Evolutionary conservation across 2,888 invertebrate genomes (phyloP), one percentile per base, ranked within the genome.

Genomic region (Cryptus viduatorius): DNA sequence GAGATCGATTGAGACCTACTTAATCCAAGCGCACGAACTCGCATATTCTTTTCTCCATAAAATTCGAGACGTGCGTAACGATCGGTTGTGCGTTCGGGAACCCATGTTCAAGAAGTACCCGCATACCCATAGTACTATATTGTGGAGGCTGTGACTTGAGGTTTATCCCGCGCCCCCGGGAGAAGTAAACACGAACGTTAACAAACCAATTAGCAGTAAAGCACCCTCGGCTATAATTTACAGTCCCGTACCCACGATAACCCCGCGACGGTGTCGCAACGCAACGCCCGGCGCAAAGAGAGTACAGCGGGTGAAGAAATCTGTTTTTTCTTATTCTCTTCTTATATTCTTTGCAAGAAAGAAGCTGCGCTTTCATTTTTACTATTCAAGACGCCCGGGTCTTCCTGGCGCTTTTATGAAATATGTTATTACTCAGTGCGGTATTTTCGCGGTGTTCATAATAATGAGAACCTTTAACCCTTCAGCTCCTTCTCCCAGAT

Each of bases 191-290:
- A 86, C 88, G 88, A 84, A 90, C 90, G 91, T 90, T 92, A 92
- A 92, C 92, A 90, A 92, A 92, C 90, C 92, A 92, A 92, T 92
- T 92, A 92, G 91, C 92, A 92, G 90, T 91, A 90, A 92, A 92
- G 89, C 87, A 90, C 87, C 90, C 89, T 84, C 79, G 67, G 89
- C 87, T 86, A 90, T 90, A 91, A 90, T 91, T 90, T 85, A 90
- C 90, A 87, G 85, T 88, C 85, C 79, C 79, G 76, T 86, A 85
- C 81, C 84, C 84, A 84, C 86, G 85, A 84, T 85, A 86, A 83
- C 73, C 78, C 71, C 56, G 61, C 56, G 61, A n/a, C 44, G 61
- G 29, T 65, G 69, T 67, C 68, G 68, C 68, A 19, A 53, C 68
- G 68, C 68, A 19, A 53, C 24, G 67, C 59, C 68, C 37, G 19